A percentile compares a stretch with the other conserved stretches of the same genome.
phyloP scores from a whole-genome alignment of 2,797 vertebrate species.

The Tenualosa ilisha region DNA sequence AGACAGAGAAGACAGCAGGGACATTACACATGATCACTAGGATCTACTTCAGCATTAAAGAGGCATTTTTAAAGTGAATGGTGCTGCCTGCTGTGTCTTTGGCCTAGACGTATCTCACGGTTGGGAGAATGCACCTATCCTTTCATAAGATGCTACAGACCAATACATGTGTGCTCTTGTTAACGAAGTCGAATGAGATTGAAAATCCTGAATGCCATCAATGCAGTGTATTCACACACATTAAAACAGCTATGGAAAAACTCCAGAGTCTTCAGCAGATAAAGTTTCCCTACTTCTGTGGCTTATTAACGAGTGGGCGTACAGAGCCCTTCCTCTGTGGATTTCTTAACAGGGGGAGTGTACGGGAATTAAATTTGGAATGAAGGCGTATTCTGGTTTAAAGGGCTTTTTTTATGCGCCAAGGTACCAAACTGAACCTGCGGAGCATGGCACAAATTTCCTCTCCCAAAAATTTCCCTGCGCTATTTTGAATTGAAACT shows the following conservation, averaged over 20 bases:
- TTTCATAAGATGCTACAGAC: background rate
- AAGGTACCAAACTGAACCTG: constrained; percentile 15
- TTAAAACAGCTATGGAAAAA: constrained; percentile 22
- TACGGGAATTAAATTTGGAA: constrained; percentile 20
- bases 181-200: background rate
- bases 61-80: background rate
- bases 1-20: constrained; percentile 18
- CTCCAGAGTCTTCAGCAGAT: constrained; percentile 7
- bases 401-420: background rate
- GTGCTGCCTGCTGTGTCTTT: background rate
- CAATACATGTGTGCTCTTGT: background rate
- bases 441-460: constrained; percentile 17
- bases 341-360: constrained; percentile 18
- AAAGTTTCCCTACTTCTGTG: constrained; percentile 1
- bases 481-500: constrained; percentile 19
- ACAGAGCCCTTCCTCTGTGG: background rate
- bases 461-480: background rate
- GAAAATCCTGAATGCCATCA: background rate
- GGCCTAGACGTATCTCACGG: background rate
- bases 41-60: background rate
- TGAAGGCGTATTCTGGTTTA: constrained; percentile 6
- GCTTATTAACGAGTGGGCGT: constrained; percentile 14
- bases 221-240: background rate
- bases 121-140: background rate
- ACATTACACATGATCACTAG: constrained; percentile 15